These are phyloP conservation scores for Trididemnum miniatum DNA, from an alignment of 23 tunicate genomes.

Conservation along the genomic window DNA sequence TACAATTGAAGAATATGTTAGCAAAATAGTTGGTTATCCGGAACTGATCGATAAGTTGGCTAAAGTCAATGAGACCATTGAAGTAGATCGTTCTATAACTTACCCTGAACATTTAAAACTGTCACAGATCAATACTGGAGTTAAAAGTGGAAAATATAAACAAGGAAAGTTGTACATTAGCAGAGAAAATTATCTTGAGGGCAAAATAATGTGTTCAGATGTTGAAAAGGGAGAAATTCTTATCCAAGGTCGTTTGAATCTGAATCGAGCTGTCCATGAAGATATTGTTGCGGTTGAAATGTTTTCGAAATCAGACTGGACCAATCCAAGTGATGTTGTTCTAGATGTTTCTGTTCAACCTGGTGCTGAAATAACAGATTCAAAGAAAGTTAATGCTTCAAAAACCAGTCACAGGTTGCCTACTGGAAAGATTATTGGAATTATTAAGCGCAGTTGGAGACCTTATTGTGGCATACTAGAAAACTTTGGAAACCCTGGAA, in stretches of 20 bases:
- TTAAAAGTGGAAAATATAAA: conserved; percentile 59
- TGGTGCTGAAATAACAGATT: conserved; percentile 80
- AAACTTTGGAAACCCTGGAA: conserved; percentile 65
- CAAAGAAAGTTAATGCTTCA: neutral
- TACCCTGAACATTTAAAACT: conserved; percentile 82
- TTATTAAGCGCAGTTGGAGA: conserved; percentile 97
- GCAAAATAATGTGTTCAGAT: conserved; percentile 45
- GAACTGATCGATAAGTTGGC: conserved; percentile 89
- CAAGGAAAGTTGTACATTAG: conserved; percentile 91
- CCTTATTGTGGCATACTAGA: conserved; percentile 98
- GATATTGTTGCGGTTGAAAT: conserved; percentile 94
- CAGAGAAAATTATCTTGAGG: conserved; percentile 92
- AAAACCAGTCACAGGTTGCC: conserved; percentile 48
- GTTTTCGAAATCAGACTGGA: conserved; percentile 72
- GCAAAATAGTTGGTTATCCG: conserved; percentile 73
- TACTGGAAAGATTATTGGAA: conserved; percentile 93
- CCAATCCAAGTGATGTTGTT: conserved; percentile 83
- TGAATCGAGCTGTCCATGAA: conserved; percentile 93
- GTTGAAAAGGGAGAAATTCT: conserved; percentile 70
- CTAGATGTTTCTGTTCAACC: conserved; percentile 98
- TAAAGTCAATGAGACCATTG: conserved; percentile 64
- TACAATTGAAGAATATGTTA: conserved; percentile 71
- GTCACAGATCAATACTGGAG: conserved; percentile 59
- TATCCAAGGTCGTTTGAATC: conserved; percentile 88
- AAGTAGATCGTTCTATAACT: conserved; percentile 70